A percentile compares a stretch with the other conserved stretches of the same genome.
phyloP scores from a whole-genome alignment of 1,140 invertebrate species.

The Aricia agestis region DNA sequence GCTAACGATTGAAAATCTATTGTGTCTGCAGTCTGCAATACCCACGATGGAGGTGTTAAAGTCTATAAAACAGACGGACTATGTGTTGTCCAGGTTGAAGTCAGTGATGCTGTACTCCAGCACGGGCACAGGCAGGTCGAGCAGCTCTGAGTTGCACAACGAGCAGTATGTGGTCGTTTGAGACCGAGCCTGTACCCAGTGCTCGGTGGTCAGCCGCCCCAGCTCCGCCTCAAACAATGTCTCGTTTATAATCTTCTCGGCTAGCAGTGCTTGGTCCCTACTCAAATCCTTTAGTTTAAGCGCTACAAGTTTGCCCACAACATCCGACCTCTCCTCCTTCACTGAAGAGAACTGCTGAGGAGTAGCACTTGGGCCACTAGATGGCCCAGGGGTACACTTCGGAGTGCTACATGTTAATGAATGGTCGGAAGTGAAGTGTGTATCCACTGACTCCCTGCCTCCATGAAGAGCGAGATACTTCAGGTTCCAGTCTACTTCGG shows the following conservation, averaged over 20 bases:
- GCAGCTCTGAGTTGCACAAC: background rate
- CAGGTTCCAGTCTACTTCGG: background rate
- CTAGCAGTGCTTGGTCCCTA: slow-evolving; percentile 4
- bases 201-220: background rate
- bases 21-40: too few species aligned
- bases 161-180: background rate
- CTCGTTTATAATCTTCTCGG: slow-evolving; percentile 14
- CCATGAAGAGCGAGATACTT: background rate
- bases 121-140: background rate
- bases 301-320: background rate
- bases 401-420: background rate
- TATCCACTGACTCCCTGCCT: background rate
- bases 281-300: background rate
- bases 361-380: background rate
- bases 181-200: background rate
- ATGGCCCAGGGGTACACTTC: background rate
- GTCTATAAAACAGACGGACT: background rate
- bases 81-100: background rate
- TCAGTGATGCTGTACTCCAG: background rate
- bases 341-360: background rate
- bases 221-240: slow-evolving; percentile 7
- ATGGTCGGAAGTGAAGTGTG: background rate
- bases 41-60: too few species aligned
- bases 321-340: background rate
- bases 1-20: too few species aligned